These are phyloP conservation scores for Xanthia icteritia DNA, from an alignment of 2,888 invertebrate genomes.

Conservation along the genomic window DNA sequence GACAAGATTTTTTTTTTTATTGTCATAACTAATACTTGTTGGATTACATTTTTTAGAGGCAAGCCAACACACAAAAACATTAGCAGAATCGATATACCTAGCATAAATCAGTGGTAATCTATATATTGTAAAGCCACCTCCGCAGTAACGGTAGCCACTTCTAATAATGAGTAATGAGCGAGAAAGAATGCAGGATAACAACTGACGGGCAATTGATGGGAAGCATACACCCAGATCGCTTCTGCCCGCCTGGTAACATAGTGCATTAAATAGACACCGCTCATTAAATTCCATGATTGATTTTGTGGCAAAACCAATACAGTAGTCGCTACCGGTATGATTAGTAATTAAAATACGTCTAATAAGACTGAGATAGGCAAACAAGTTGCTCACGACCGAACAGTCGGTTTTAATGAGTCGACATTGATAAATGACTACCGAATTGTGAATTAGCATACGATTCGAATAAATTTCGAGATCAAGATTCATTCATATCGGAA, in stretches of 20 bases:
- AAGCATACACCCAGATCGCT: constrained; percentile 64
- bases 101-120: constrained; percentile 59
- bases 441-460: constrained; percentile 64
- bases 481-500: constrained; percentile 56
- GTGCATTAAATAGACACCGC: constrained; percentile 76
- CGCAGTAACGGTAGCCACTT: constrained; percentile 83
- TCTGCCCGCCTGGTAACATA: constrained; percentile 62
- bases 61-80: background rate
- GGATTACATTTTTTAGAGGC: background rate
- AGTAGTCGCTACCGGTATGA: constrained; percentile 81
- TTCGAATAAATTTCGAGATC: constrained; percentile 53
- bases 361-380: constrained; percentile 62
- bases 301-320: constrained; percentile 82
- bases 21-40: background rate
- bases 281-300: constrained; percentile 84
- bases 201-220: constrained; percentile 76
- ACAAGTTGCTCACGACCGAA: constrained; percentile 46
- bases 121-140: constrained; percentile 66
- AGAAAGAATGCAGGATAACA: constrained; percentile 82
- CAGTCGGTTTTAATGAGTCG: constrained; percentile 62
- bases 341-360: constrained; percentile 71
- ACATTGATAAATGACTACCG: constrained; percentile 64
- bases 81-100: constrained; percentile 10
- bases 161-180: constrained; percentile 87
- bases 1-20: too few relatives aligned